Evolutionary conservation across 2,888 invertebrate genomes (phyloP).

Genomic region (Embidobia sp.): DNA sequence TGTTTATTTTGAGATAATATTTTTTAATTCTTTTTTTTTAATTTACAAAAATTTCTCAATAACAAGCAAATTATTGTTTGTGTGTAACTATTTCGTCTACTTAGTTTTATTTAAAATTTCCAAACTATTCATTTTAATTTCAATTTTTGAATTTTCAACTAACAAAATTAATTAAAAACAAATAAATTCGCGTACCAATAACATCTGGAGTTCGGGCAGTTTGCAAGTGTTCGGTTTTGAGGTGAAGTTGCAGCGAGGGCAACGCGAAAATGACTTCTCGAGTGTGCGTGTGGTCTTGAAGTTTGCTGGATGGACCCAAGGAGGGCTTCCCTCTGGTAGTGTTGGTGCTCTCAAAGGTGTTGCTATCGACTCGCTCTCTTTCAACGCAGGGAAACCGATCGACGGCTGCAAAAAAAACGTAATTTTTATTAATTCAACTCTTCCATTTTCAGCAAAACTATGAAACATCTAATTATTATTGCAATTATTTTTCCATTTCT

Average conservation of each 20-base stretch:
- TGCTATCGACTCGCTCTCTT: conserved; percentile 85
- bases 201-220: conserved; percentile 87
- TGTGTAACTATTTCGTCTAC: too few species aligned
- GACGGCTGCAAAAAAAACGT: conserved; percentile 84
- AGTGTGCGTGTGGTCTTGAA: conserved; percentile 91
- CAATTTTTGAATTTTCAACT: too few species aligned
- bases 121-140: too few species aligned
- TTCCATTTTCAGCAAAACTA: too few species aligned
- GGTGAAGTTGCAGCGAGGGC: conserved; percentile 94
- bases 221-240: conserved; percentile 96
- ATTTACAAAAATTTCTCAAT: too few species aligned
- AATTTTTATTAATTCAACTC: too few species aligned
- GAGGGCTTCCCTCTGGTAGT: conserved; percentile 82
- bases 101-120: too few species aligned
- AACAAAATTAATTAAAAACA: too few species aligned
- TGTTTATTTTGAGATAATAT: neutral
- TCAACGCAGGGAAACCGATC: conserved; percentile 95
- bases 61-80: too few species aligned
- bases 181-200: too few species aligned
- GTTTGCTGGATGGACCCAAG: conserved; percentile 83
- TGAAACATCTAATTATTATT: too few species aligned
- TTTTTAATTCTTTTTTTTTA: too few species aligned
- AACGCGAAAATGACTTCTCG: conserved; percentile 98
- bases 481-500: conserved; percentile 8
- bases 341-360: conserved; percentile 81